Percentiles rank a stretch among this genome's conserved stretches.
Conservation (phyloP, 2,797 vertebrate species). For the Somateria mollissima region DNA sequence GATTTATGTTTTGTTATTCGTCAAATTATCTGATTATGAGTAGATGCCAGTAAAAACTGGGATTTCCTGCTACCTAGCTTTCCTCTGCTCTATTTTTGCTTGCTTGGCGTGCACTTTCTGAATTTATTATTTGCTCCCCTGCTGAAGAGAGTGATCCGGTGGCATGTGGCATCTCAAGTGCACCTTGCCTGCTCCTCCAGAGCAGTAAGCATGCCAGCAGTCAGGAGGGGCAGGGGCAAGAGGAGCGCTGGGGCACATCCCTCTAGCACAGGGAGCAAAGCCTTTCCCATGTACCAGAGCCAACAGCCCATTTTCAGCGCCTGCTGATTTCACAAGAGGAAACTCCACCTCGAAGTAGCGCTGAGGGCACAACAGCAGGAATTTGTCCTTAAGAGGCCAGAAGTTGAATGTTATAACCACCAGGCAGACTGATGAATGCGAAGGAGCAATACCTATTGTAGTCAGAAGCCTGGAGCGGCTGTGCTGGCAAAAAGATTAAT, state of each 20-base stretch:
- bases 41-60: neutral
- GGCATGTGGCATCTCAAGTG: neutral
- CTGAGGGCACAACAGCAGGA: conserved; percentile 46
- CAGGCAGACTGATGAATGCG: neutral
- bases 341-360: conserved; percentile 56
- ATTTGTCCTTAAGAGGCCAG: conserved; percentile 43
- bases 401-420: neutral
- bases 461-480: neutral
- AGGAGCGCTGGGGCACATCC: fast-evolving
- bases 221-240: neutral
- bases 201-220: neutral
- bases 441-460: conserved; percentile 10
- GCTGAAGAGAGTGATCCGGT: neutral
- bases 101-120: neutral
- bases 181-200: neutral
- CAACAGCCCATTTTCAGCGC: neutral
- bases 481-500: neutral
- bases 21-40: neutral
- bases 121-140: neutral
- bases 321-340: conserved; percentile 37
- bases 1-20: neutral
- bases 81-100: neutral
- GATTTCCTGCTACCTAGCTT: conserved; percentile 15
- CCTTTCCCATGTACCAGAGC: neutral
- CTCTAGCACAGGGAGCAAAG: neutral